Percentiles rank a stretch among this genome's conserved stretches.
Conservation (phyloP, 2,888 invertebrate species). For the Sinodicranocentrus sp. region DNA sequence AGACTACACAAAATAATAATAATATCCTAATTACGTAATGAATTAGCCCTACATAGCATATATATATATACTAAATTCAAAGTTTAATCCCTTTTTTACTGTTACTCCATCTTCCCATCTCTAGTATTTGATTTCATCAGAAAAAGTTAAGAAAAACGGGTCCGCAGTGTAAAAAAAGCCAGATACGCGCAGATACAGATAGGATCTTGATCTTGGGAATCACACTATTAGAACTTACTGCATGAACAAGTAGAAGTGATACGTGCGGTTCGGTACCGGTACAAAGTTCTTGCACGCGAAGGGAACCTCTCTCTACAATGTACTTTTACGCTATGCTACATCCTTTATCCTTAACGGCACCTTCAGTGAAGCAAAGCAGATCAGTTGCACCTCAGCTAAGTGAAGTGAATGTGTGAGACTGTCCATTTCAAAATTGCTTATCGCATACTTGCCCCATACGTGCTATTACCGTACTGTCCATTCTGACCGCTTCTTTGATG, state of each 20-base stretch:
- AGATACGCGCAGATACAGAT: neutral
- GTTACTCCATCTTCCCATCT: no score
- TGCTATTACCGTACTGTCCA: neutral
- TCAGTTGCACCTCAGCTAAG: neutral
- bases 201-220: neutral
- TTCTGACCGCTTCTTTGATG: neutral
- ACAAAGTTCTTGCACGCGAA: neutral
- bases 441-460: neutral
- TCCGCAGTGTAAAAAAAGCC: neutral
- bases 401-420: constrained; percentile 12
- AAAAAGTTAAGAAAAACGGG: no score
- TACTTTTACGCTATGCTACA: constrained; percentile 9
- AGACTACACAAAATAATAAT: no score
- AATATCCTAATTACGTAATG: no score
- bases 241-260: neutral
- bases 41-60: no score
- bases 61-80: no score
- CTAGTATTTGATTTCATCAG: no score
- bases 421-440: constrained; percentile 17
- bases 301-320: neutral
- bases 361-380: neutral
- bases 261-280: neutral
- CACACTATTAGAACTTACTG: neutral
- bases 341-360: constrained; percentile 2
- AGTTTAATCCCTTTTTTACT: no score